Evolutionary conservation across 2,113 vertebrate species (phyloP), one percentile per base, ranked within the genome.

Genomic region (Emydocephalus ijimae): DNA sequence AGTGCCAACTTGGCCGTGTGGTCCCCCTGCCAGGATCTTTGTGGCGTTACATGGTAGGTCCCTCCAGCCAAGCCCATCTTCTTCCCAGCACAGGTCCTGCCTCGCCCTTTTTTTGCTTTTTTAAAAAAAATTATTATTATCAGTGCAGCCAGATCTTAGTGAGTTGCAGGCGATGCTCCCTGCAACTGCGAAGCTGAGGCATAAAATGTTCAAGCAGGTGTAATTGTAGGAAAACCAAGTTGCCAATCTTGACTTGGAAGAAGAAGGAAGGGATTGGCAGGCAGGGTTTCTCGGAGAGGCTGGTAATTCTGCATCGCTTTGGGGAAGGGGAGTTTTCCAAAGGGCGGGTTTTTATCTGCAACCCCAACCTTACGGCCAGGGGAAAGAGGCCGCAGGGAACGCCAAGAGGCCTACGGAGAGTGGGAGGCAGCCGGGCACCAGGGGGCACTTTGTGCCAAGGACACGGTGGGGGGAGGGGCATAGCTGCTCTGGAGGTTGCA

Each of bases 391-490:
- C 5, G 3, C 6, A 90, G 18, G 18, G 24, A 21, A 7, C 1
- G 11, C 6, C n/a, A n/a, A 2, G 21, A n/a, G 29, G 7, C 1
- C 7, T 34, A 5, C 0, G 15, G 61, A n/a, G 1, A 2, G 18
- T 12, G 15, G 34, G 43, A 4, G 12, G 43, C 3, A 4, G 1
- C 5, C 3, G 0, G 55, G 5, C 26, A 21, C 18, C 21, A 6
- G 56, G 11, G 43, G 57, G 57, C 2, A 1, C 57, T 24, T 24
- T 0, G 23, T 8, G 57, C 7, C 21, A 24, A 59, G 57, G 57
- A 9, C 57, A 24, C 57, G 7, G 23, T 50, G 48, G 48, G 48
- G 48, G 48, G 48, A 50, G 23, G 23, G 56, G 21, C 20, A 8
- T 20, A 8, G 20, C 21, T 57, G 56, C 56, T 23, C 56, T 57